Base-by-base conservation (phyloP, 1,140 invertebrate species). In the Orchestia grillus region DNA sequence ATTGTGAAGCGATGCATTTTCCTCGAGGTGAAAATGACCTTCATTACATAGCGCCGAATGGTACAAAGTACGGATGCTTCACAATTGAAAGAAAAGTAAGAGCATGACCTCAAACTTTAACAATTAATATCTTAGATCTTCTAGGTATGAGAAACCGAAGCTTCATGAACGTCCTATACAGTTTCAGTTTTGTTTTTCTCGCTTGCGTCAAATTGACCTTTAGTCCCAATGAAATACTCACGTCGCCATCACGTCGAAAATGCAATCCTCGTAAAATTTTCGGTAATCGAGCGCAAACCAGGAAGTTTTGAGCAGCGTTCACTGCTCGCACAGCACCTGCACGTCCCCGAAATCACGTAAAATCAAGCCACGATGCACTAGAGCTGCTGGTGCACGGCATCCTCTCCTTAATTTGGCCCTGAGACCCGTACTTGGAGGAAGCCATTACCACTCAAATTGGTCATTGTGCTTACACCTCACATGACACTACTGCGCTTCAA, bases 391-490 rank as follows among this genome's bases (percentile, higher is more conserved):
- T n/a, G 62, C 36, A 77, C 62, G 62, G 62, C 62, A 19, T 36
- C 28, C 62, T 77, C 62, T 77, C 62, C 62, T 77, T 77, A 77
- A 77, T 77, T 77, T 77, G 62, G 62, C 28, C 62, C 42, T 90
- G 15, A 90, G 88, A 42, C 88, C 8, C 88, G 43, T 44, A 11
- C 88, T 90, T 28, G 36, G 88, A 90, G 88, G 41, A 6, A 16
- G 92, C 23, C 92, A 94, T 94, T 94, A 94, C 19, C 92, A 94
- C 41, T 42, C 92, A 94, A 94, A 94, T 94, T 94, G 92, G 92
- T 94, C 92, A 94, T 94, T 94, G 92, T 44, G 88, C 43, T 90
- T 77, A 77, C 62, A 28, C 62, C 62, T 77, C 62, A 77, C 62
- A 77, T 77, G 62, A 77, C 62, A 77, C 62, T 77, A 77, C 62